Conservation (phyloP, 2,888 invertebrate species). For the Shargacucullia verbasci region DNA sequence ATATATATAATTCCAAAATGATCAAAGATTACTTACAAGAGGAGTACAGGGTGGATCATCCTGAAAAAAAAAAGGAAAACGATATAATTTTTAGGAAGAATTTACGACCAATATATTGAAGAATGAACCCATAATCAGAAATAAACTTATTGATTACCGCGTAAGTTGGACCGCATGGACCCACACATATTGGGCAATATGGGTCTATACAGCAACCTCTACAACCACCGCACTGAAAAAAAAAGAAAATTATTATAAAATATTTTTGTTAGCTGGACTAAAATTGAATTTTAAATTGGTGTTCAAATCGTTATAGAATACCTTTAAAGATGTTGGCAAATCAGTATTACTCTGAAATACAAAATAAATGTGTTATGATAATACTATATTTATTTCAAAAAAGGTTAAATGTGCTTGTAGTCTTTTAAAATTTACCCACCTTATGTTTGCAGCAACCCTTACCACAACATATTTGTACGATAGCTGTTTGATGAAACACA, state of each 20-base stretch:
- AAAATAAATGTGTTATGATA: conserved; percentile 12
- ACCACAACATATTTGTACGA: conserved; percentile 78
- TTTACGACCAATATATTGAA: not conserved
- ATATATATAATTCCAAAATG: not conserved
- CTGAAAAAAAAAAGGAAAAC: conserved; percentile 42
- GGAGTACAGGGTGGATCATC: conserved; percentile 38
- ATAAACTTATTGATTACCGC: conserved; percentile 7
- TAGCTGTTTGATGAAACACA: conserved; percentile 82
- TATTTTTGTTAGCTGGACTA: not conserved
- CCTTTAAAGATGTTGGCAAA: conserved; percentile 77
- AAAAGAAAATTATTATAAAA: not conserved
- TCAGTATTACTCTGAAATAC: conserved; percentile 80
- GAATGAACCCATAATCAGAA: not conserved
- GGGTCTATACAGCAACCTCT: conserved; percentile 60
- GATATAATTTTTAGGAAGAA: too few relatives aligned
- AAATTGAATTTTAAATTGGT: not conserved
- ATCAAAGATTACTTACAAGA: conserved; percentile 42
- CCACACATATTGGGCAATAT: conserved; percentile 52
- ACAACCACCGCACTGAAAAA: conserved; percentile 71
- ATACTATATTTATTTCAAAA: not conserved
- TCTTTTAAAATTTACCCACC: conserved; percentile 56
- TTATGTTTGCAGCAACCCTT: conserved; percentile 71
- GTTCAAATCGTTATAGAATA: conserved; percentile 39
- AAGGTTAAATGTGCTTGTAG: too few relatives aligned
- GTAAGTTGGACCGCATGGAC: conserved; percentile 49